Evolutionary conservation across 2,113 vertebrate genomes (phyloP), one percentile per base, ranked within the genome.

Genomic region (Symphodus melops): DNA sequence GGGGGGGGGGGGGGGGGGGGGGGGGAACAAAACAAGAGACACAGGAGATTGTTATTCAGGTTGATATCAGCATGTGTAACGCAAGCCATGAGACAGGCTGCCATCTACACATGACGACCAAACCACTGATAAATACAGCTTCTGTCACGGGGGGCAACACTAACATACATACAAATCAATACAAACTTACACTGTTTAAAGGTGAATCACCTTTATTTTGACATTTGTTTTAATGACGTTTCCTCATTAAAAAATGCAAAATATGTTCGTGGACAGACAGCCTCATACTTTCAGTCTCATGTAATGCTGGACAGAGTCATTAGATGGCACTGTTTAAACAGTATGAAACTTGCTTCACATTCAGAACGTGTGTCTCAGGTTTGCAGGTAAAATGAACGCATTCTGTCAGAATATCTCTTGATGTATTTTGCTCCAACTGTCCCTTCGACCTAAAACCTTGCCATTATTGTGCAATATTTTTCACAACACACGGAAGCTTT

Each of bases 41-140:
- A 91, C 68, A 94, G 83, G 86, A 93, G 64, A 93, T 83, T 13
- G 75, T 93, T 94, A 94, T 92, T 91, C 79, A 87, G 9, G 84
- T 95, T 94, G 95, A 95, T 91, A 60, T 71, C 67, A 91, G 86
- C 84, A 85, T 68, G 91, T 88, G 81, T 66, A 89, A 90, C 82
- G 85, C 68, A 75, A 75, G 81, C 85, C 86, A 36, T 28, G 17
- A 81, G 77, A 53, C 48, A 73, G 68, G 69, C 55, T 61, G 74
- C 53, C 82, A 74, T 87, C 84, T 77, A 52, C 81, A 86, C 86
- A 89, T 84, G 83, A 65, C 61, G 79, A 85, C 58, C 71, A 54
- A 79, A 86, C 48, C 67, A 46, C 37, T 62, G 73, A 79, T 65
- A 58, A 52, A 79, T 75, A 78, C 42, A 72, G 16, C 61, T 44